phyloP scores from a whole-genome alignment of 2,113 vertebrate species.

The Muntiacus reevesi region DNA sequence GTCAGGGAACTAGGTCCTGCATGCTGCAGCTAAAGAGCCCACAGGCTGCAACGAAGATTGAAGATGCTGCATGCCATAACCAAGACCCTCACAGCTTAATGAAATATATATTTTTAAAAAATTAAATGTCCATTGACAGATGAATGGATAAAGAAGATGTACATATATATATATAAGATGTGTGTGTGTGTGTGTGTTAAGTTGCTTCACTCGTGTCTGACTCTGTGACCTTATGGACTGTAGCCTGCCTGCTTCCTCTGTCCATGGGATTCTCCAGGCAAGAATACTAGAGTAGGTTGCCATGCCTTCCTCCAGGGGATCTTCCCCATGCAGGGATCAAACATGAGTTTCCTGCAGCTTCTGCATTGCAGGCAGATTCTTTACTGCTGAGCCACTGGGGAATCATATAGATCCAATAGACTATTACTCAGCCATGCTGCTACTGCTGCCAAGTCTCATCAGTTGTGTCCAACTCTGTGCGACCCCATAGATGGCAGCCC shows the following conservation, averaged over 20 bases:
- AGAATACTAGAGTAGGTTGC: neutral
- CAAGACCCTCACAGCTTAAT: neutral
- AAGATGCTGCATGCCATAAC: neutral
- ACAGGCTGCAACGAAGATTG: neutral
- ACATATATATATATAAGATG: neutral
- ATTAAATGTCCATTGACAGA: neutral
- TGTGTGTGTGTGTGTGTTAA: neutral
- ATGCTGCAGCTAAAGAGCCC: neutral
- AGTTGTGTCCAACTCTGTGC: too few species aligned
- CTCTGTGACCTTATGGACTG: neutral
- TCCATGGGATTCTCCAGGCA: neutral
- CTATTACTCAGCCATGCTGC: neutral
- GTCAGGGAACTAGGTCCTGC: neutral
- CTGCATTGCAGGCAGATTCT: neutral
- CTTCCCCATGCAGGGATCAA: neutral
- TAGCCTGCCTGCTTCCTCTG: neutral
- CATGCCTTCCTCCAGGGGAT: neutral
- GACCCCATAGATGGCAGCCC: too few species aligned
- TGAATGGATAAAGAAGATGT: neutral
- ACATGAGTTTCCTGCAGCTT: neutral
- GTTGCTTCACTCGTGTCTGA: neutral
- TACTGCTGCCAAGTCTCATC: too few species aligned
- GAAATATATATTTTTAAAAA: neutral
- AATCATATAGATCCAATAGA: neutral
- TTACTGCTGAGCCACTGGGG: neutral